A percentile compares a stretch with the other conserved stretches of the same genome.
These are phyloP conservation scores for Drosophila limbata DNA, from an alignment of 2,888 invertebrate species.

Conservation along the genomic window DNA sequence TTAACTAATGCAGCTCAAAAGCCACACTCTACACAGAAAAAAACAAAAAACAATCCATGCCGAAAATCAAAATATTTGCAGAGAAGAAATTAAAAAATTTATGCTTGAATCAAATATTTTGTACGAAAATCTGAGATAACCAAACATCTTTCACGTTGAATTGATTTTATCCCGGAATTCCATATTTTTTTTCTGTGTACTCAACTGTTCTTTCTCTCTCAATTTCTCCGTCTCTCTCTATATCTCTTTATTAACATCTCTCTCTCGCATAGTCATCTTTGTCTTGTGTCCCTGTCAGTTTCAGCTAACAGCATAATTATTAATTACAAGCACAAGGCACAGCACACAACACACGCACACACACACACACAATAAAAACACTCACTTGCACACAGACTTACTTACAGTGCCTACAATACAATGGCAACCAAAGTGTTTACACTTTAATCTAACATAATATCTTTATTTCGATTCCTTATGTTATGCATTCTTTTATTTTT, in stretches of 20 bases:
- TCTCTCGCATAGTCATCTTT: not conserved
- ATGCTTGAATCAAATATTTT: too few relatives aligned
- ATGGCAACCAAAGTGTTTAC: constrained; percentile 19
- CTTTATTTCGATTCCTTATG: too few relatives aligned
- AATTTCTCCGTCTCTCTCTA: too few relatives aligned
- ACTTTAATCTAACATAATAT: constrained; percentile 34
- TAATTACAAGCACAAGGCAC: constrained; percentile 50
- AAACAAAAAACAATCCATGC: constrained; percentile 15
- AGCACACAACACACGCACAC: constrained; percentile 19
- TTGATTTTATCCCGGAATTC: too few relatives aligned
- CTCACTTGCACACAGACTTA: not conserved
- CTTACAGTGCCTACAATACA: constrained; percentile 1
- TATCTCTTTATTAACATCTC: not conserved
- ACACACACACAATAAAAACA: constrained; percentile 1
- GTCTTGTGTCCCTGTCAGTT: constrained; percentile 1
- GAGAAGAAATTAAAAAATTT: too few relatives aligned
- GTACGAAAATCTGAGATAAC: too few relatives aligned
- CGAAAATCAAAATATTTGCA: too few relatives aligned
- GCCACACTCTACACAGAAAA: constrained; percentile 38
- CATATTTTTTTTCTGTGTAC: too few relatives aligned
- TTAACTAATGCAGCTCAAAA: constrained; percentile 63
- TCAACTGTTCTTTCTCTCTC: too few relatives aligned
- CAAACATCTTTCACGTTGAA: too few relatives aligned
- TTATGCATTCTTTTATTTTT: too few relatives aligned
- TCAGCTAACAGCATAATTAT: constrained; percentile 45